Conservation (phyloP, 1,140 invertebrate species). For the Eriocheir sinensis region DNA sequence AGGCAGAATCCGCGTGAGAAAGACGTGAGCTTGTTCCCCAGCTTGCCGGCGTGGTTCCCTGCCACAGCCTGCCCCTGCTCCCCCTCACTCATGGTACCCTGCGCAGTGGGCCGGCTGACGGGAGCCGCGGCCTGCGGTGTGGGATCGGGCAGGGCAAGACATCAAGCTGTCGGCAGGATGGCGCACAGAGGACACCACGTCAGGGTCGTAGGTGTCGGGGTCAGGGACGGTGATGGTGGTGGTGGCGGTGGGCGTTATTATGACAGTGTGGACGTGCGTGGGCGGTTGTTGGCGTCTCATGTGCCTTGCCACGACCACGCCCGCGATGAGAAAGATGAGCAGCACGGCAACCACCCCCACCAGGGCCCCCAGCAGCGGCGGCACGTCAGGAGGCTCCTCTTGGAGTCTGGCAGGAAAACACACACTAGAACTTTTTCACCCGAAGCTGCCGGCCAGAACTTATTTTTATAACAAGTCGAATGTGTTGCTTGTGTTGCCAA, state of each 20-base stretch:
- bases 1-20: slow-evolving; percentile 54
- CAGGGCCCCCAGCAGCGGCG: slow-evolving; percentile 58
- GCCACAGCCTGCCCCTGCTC: slow-evolving; percentile 33
- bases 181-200: slow-evolving; percentile 56
- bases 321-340: slow-evolving; percentile 54
- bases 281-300: slow-evolving; percentile 27
- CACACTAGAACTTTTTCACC: not conserved
- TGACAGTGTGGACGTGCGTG: slow-evolving; percentile 63
- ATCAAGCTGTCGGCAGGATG: slow-evolving; percentile 59
- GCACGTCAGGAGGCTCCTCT: slow-evolving; percentile 46
- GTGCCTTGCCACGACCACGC: slow-evolving; percentile 56
- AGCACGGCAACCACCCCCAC: slow-evolving; percentile 64
- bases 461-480: not conserved
- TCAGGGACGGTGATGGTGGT: not conserved
- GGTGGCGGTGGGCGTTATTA: slow-evolving; percentile 58
- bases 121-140: not conserved
- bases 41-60: not conserved
- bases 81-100: slow-evolving; percentile 11
- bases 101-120: not conserved
- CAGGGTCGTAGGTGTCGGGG: slow-evolving; percentile 66
- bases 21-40: slow-evolving; percentile 32
- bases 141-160: slow-evolving; percentile 39
- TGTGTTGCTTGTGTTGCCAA: not conserved
- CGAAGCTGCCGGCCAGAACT: not conserved
- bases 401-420: slow-evolving; percentile 31